Base-by-base conservation (phyloP, 2,797 vertebrate genomes). In the Acipenser oxyrinchus region DNA sequence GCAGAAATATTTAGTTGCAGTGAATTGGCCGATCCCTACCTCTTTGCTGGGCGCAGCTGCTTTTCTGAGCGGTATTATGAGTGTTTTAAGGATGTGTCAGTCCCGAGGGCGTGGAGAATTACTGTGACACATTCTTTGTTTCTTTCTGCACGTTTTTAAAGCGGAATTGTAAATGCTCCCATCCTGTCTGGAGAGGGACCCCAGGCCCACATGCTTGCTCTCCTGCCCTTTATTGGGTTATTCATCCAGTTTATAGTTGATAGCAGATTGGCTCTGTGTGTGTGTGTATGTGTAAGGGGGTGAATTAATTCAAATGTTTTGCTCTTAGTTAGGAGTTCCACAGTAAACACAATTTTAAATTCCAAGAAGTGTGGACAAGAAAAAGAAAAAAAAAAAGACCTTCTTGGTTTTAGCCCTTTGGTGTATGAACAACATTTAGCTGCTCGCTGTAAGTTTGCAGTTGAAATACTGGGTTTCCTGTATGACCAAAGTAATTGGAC, bases 191-290 rank as follows among this genome's bases (percentile, higher is more conserved):
- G 23, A 37, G 23, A 37, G 23, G 37, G 81, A 12, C 60, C 64
- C 60, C 49, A 73, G 81, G 83, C 73, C 85, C 83, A 83, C 88
- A 82, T 4, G 37, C 37, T 37, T 37, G 37, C 37, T 37, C 37
- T 37, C 37, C 37, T 1, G 37, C 5, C 37, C 37, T 37, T 37
- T 37, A 37, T 37, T 37, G 37, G 37, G 37, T 5, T 37, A 37
- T 37, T 4, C 3, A 37, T 37, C 3, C 37, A 5, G 37, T 37
- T 5, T 37, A 37, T 37, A 37, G 37, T 4, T 37, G 37, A 37
- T 37, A 4, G 37, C 37, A 37, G 37, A 37, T 37, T 37, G 37
- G 37, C 37, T 37, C 4, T 37, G 37, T 37, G 37, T 37, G 37
- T 37, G 37, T 62, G 13, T 62, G 12, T 62, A 13, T 37, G 66